Conservation (phyloP, 2,113 vertebrate genomes). For the Megatriorchis doriae region DNA sequence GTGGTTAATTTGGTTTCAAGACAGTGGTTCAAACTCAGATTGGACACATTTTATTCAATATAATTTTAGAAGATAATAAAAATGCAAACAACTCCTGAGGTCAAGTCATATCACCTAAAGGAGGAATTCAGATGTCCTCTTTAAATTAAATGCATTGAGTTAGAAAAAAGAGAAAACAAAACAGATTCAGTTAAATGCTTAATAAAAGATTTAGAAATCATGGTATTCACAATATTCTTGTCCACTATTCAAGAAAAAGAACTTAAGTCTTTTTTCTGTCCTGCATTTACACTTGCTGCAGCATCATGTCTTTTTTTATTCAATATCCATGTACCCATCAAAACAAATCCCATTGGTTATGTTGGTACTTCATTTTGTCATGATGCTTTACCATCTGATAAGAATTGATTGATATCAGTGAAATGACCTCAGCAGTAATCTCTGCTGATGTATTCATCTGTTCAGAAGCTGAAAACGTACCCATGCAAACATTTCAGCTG, state of each 20-base stretch:
- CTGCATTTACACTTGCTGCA: neutral
- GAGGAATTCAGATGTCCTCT: neutral
- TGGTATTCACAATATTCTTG: neutral
- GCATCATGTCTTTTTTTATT: neutral
- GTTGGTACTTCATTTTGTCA: neutral
- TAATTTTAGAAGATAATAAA: neutral
- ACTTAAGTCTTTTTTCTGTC: neutral
- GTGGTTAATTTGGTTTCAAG: neutral
- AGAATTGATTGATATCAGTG: neutral
- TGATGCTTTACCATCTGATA: neutral
- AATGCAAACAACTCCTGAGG: neutral
- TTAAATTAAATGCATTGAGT: neutral
- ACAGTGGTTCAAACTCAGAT: neutral
- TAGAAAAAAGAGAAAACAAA: neutral
- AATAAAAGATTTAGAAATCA: neutral
- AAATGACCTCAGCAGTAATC: neutral
- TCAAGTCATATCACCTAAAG: neutral
- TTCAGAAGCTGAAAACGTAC: neutral
- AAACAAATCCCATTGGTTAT: neutral
- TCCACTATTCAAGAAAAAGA: neutral
- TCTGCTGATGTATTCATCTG: neutral
- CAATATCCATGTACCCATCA: neutral
- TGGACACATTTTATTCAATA: neutral
- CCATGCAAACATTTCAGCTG: neutral
- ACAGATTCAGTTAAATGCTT: neutral